Conservation (phyloP, 2,797 vertebrate species). For the Salmo trutta region DNA sequence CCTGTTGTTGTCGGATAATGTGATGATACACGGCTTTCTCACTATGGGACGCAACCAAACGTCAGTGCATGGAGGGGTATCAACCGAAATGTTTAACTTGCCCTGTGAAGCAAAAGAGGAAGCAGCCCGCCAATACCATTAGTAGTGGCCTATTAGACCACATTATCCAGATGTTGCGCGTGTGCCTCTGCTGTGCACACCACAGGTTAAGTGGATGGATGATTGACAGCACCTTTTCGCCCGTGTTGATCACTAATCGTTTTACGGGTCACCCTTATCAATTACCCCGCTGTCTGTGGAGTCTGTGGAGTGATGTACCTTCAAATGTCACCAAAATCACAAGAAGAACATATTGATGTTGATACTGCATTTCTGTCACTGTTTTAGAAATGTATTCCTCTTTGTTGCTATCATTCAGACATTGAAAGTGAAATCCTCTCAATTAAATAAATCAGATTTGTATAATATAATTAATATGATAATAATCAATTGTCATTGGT, state of each 20-base stretch:
- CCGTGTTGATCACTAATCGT: constrained; percentile 64
- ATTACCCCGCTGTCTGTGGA: constrained; percentile 61
- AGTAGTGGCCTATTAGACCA: constrained; percentile 41
- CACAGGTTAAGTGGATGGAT: constrained; percentile 61
- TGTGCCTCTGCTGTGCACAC: constrained; percentile 24
- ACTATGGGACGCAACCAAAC: constrained; percentile 15
- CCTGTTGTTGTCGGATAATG: constrained; percentile 86
- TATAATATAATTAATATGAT: background rate
- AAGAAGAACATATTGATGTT: background rate
- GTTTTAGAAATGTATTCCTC: background rate
- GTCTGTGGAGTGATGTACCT: constrained; percentile 11
- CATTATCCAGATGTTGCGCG: constrained; percentile 63
- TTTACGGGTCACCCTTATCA: constrained; percentile 63
- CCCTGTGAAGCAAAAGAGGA: constrained; percentile 11
- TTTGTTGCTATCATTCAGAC: background rate
- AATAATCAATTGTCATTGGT: background rate
- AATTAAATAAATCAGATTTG: background rate
- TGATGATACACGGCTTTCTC: constrained; percentile 62
- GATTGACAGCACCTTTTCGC: constrained; percentile 70
- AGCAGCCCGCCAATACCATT: constrained; percentile 32
- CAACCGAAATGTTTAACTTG: constrained; percentile 33
- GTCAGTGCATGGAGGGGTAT: constrained; percentile 31
- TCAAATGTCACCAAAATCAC: background rate
- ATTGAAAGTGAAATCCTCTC: background rate
- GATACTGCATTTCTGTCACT: background rate